phyloP scores from a whole-genome alignment of 2,888 invertebrate species.

The Mantis religiosa region DNA sequence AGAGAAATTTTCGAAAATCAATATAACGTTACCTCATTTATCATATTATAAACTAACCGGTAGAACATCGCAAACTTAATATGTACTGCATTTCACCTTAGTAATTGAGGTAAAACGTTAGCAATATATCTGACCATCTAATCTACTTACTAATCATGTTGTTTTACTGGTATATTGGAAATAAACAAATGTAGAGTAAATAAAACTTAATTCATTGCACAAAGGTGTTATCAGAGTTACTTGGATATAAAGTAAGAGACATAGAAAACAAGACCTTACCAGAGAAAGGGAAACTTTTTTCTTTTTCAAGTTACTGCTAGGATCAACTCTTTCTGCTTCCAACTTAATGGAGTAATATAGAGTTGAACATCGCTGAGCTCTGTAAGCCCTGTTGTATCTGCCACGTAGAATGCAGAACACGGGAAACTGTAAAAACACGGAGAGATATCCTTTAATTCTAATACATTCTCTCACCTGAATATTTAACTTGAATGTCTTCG shows the following conservation, averaged over 20 bases:
- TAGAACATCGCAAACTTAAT: too few species aligned
- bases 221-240: background rate
- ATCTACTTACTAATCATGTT: too few species aligned
- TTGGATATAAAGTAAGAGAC: background rate
- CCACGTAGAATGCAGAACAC: background rate
- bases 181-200: too few species aligned
- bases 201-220: background rate
- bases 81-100: too few species aligned
- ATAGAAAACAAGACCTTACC: background rate
- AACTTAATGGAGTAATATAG: background rate
- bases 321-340: background rate
- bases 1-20: too few species aligned
- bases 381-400: background rate
- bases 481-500: too few species aligned
- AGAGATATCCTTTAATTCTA: background rate
- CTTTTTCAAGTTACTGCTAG: background rate
- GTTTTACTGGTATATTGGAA: too few species aligned
- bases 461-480: background rate
- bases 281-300: background rate
- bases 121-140: too few species aligned
- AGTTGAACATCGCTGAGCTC: background rate
- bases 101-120: too few species aligned
- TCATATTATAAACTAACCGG: too few species aligned
- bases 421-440: background rate
- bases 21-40: too few species aligned